These are phyloP conservation scores for Mythimna pallens DNA, from an alignment of 2,888 invertebrate genomes.

Conservation along the genomic window DNA sequence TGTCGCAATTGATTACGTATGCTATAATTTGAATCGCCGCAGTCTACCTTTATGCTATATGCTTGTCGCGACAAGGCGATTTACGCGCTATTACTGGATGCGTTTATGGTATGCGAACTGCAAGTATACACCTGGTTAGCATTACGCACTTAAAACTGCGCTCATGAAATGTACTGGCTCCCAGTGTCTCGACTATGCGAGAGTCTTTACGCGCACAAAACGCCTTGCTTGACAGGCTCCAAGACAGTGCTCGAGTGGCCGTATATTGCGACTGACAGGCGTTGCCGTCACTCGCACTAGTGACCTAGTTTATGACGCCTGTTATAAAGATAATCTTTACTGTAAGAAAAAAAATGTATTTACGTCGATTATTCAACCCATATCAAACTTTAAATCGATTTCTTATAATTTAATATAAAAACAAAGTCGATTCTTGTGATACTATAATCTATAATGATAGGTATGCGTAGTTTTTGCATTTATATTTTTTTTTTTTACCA, in stretches of 20 bases:
- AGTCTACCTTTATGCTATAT: neutral
- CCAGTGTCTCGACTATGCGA: neutral
- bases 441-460: slow-evolving; percentile 21
- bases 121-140: neutral
- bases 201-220: neutral
- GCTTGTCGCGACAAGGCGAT: neutral
- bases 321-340: slow-evolving; percentile 2
- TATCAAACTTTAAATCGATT: slow-evolving; percentile 33
- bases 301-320: slow-evolving; percentile 19
- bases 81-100: neutral
- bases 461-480: slow-evolving; percentile 42
- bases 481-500: too few species aligned
- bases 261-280: too few species aligned
- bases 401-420: slow-evolving; percentile 6
- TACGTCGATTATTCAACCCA: neutral
- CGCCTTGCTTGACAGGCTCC: neutral
- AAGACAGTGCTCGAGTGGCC: neutral
- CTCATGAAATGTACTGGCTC: neutral
- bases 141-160: neutral
- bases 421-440: slow-evolving; percentile 45
- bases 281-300: neutral
- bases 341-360: slow-evolving; percentile 3
- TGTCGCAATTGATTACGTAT: neutral
- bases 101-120: neutral
- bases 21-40: neutral